A percentile compares a stretch with the other conserved stretches of the same genome.
These are phyloP conservation scores for Otolemur crassicaudatus DNA, from an alignment of 2,797 vertebrate genomes.

Conservation along the genomic window DNA sequence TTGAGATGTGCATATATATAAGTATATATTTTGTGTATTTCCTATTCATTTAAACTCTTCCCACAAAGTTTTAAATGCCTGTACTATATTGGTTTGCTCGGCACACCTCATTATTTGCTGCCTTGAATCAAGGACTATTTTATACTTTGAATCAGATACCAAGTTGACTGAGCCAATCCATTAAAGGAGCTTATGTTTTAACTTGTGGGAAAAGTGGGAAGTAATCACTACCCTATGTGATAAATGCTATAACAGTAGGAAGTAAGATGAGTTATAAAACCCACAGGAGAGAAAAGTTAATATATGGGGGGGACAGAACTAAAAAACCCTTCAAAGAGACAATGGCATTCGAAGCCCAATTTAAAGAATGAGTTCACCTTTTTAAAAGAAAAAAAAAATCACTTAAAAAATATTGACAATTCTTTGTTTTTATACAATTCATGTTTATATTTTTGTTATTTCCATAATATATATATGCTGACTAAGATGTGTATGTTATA, in stretches of 20 bases:
- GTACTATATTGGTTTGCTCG: not conserved
- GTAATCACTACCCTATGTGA: not conserved
- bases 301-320: not conserved
- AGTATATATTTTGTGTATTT: conserved; percentile 4
- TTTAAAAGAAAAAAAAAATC: not conserved
- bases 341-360: not conserved
- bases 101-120: not conserved
- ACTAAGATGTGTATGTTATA: not conserved
- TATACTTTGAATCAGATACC: not conserved
- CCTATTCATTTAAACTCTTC: not conserved
- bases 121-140: not conserved
- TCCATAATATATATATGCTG: not conserved
- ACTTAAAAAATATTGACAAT: not conserved
- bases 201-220: not conserved
- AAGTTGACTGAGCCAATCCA: not conserved
- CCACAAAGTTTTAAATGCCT: not conserved
- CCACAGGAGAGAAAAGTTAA: not conserved
- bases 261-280: not conserved
- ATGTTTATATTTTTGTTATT: not conserved
- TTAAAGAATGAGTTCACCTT: not conserved
- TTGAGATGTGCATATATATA: not conserved
- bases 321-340: not conserved
- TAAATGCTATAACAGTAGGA: not conserved
- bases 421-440: not conserved
- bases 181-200: not conserved